These are phyloP conservation scores for Prionailurus viverrinus DNA, from an alignment of 2,113 vertebrate genomes.

Conservation along the genomic window DNA sequence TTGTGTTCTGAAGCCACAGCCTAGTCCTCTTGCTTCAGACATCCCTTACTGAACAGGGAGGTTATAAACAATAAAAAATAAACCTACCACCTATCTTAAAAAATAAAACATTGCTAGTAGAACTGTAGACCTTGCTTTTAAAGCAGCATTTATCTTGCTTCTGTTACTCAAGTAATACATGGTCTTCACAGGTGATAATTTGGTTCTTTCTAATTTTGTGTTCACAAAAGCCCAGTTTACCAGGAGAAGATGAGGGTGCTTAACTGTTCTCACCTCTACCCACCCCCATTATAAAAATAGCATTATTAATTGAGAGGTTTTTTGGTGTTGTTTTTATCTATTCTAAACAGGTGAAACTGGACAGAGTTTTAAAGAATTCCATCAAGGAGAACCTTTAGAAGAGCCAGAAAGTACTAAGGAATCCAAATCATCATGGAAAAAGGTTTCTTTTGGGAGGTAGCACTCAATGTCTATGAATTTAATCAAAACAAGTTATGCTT, in stretches of 20 bases:
- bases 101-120: neutral
- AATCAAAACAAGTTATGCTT: neutral
- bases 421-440: constrained; percentile 19
- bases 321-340: constrained; percentile 51
- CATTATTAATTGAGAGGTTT: neutral
- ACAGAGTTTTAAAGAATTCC: constrained; percentile 49
- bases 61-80: neutral
- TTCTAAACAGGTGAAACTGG: constrained; percentile 83
- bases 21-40: neutral
- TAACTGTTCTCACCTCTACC: neutral
- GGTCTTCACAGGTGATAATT: neutral
- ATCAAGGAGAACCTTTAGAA: constrained; percentile 51
- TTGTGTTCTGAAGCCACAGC: neutral
- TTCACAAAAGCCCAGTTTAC: neutral
- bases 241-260: neutral
- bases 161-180: neutral
- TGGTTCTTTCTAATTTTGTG: neutral
- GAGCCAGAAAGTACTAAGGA: constrained; percentile 60
- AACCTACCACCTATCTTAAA: neutral
- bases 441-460: constrained; percentile 82
- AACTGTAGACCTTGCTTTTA: neutral
- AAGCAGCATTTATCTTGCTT: neutral
- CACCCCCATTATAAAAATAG: neutral
- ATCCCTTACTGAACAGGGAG: neutral
- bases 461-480: constrained; percentile 1